Evolutionary conservation across 2,888 invertebrate genomes (phyloP).

Genomic region (Caenorhabditis panamensis): DNA sequence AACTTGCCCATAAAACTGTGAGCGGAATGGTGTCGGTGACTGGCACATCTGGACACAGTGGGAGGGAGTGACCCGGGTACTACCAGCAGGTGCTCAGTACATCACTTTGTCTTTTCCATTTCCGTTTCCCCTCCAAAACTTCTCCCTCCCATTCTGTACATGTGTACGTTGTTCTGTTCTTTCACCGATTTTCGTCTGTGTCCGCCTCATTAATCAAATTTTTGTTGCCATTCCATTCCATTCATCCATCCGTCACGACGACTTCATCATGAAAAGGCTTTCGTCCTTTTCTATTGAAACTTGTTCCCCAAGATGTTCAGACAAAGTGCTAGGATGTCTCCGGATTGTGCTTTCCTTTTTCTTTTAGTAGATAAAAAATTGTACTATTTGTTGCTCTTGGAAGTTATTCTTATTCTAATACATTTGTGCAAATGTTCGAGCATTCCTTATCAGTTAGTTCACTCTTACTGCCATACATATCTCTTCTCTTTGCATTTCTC

Average conservation of each 20-base stretch:
- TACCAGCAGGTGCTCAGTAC: constrained; percentile 37
- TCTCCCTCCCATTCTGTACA: neutral
- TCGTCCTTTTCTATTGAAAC: constrained; percentile 27
- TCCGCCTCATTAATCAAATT: constrained; percentile 59
- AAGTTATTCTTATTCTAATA: too few relatives aligned
- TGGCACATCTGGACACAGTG: constrained; percentile 48
- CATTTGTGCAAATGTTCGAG: too few relatives aligned
- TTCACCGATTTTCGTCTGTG: neutral
- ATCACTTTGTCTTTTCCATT: constrained; percentile 1
- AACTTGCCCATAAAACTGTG: constrained; percentile 57
- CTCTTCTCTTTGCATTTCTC: neutral
- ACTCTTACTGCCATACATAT: neutral
- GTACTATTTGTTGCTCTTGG: too few relatives aligned
- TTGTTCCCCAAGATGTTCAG: constrained; percentile 14
- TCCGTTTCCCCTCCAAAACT: constrained; percentile 12
- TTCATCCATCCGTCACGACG: constrained; percentile 20
- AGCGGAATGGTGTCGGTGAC: constrained; percentile 14
- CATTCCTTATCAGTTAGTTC: neutral
- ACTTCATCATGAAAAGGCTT: constrained; percentile 39
- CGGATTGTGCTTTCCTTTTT: neutral
- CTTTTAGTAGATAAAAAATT: too few relatives aligned
- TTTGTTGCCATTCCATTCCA: constrained; percentile 51
- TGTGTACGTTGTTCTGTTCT: neutral
- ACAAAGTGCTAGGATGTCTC: neutral
- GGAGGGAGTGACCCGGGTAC: constrained; percentile 12